Evolutionary conservation across 2,113 vertebrate species (phyloP).

Genomic region (Rallus limicola): DNA sequence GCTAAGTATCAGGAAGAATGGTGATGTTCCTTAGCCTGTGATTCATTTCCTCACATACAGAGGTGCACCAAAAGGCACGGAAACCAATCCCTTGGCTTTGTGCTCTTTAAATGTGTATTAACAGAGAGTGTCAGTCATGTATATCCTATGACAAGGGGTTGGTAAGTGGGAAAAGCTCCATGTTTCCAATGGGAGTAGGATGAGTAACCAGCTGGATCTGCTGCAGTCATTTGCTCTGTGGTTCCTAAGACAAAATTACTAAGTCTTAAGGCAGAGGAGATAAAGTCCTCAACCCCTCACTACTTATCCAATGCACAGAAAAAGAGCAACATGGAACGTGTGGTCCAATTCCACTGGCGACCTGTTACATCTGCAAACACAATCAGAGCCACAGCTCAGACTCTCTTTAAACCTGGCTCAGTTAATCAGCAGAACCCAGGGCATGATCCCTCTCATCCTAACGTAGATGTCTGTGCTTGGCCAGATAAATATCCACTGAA

Average conservation of each 20-base stretch:
- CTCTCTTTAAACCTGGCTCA: not conserved
- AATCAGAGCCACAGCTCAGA: not conserved
- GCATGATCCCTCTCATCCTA: not conserved
- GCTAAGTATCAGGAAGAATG: not conserved
- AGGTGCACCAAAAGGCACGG: not conserved
- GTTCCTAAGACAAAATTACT: not conserved
- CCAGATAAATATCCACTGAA: not conserved
- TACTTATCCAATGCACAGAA: not conserved
- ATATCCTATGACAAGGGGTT: not conserved
- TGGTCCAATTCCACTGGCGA: not conserved
- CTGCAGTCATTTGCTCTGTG: not conserved
- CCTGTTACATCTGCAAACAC: not conserved
- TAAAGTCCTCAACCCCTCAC: not conserved
- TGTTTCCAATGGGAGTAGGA: not conserved
- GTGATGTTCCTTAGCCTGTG: not conserved
- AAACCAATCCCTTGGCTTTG: not conserved
- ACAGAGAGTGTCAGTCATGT: not conserved
- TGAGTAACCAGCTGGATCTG: not conserved
- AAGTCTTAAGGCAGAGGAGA: not conserved
- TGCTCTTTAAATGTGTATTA: not conserved
- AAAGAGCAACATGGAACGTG: fast-evolving
- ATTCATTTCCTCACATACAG: not conserved
- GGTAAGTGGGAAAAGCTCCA: not conserved
- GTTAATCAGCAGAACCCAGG: not conserved
- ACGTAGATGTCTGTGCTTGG: not conserved